Conservation (phyloP, 2,888 invertebrate genomes). For the Himalopsyche anomala region DNA sequence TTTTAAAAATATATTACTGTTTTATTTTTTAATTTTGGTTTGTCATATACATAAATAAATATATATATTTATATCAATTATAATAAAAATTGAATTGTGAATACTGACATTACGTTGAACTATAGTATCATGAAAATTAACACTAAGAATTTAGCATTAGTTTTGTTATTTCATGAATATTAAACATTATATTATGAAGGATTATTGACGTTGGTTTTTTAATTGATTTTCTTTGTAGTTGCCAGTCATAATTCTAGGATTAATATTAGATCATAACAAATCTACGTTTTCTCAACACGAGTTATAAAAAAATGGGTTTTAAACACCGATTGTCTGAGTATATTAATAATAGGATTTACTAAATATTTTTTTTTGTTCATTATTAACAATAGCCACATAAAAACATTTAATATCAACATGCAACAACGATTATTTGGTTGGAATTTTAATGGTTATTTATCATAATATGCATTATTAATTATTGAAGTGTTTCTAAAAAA, state of each 20-base stretch:
- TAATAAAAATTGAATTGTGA: no score
- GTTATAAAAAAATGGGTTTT: conserved; percentile 47
- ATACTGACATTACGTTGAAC: no score
- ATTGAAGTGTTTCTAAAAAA: no score
- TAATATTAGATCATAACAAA: conserved; percentile 31
- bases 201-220: neutral
- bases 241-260: neutral
- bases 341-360: conserved; percentile 23
- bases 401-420: conserved; percentile 41
- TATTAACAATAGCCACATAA: neutral
- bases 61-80: no score
- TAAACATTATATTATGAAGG: neutral
- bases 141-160: no score
- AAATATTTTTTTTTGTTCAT: conserved; percentile 1
- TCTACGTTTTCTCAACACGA: conserved; percentile 19
- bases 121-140: no score
- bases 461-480: neutral
- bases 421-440: conserved; percentile 24
- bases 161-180: no score
- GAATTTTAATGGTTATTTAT: neutral
- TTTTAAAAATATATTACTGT: no score
- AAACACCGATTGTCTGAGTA: conserved; percentile 57
- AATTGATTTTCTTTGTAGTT: conserved; percentile 22
- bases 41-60: no score
- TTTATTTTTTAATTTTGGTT: no score